These are phyloP conservation scores for Vanessa tameamea DNA, from an alignment of 1,140 invertebrate species.

Conservation along the genomic window DNA sequence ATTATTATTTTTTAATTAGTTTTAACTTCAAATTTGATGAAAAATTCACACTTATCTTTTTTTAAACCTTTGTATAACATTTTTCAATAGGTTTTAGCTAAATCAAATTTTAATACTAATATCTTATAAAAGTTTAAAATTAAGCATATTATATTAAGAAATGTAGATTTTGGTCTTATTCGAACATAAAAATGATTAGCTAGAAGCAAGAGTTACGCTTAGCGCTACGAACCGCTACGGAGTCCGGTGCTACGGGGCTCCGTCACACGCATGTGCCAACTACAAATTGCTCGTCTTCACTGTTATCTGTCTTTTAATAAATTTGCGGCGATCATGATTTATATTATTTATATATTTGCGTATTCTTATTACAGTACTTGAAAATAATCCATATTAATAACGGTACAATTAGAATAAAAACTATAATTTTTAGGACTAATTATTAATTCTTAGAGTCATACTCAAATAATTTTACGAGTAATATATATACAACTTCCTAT, in stretches of 20 bases:
- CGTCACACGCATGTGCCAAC: constrained; percentile 41
- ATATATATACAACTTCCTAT: background rate
- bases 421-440: background rate
- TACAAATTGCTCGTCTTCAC: constrained; percentile 14
- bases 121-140: too few species aligned
- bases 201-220: constrained; percentile 18
- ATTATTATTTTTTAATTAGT: too few species aligned
- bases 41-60: too few species aligned
- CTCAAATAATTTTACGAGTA: too few species aligned
- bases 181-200: background rate
- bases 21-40: too few species aligned
- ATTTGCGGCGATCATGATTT: background rate
- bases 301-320: constrained; percentile 20
- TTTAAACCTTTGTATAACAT: too few species aligned
- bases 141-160: too few species aligned
- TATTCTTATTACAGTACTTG: background rate
- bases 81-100: too few species aligned
- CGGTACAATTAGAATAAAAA: background rate
- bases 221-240: constrained; percentile 33
- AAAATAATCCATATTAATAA: background rate
- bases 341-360: background rate
- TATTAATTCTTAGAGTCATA: background rate
- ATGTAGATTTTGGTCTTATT: too few species aligned
- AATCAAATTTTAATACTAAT: too few species aligned
- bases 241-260: constrained; percentile 34